Percentiles rank a stretch among this genome's conserved stretches.
phyloP scores from a whole-genome alignment of 2,888 invertebrate species.

The Xanthia togata region DNA sequence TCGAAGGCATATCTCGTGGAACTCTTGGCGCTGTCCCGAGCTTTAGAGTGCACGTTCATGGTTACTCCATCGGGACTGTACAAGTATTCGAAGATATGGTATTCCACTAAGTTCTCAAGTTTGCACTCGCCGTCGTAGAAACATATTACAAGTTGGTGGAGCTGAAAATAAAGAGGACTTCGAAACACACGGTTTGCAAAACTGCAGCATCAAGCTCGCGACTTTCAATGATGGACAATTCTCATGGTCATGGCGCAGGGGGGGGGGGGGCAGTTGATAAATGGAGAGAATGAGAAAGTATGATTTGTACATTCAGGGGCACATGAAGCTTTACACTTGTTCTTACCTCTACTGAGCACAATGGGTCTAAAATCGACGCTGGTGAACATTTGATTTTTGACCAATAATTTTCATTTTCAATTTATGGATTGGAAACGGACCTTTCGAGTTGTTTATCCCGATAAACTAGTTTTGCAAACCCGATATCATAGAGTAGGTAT shows the following conservation, averaged over 20 bases:
- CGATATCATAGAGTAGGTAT: too few relatives aligned
- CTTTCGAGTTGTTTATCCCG: too few relatives aligned
- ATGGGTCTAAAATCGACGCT: too few relatives aligned
- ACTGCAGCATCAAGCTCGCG: neutral
- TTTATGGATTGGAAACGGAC: too few relatives aligned
- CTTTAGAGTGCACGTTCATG: conserved; percentile 75
- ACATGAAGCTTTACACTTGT: too few relatives aligned
- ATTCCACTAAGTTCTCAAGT: conserved; percentile 81
- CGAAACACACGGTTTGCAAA: conserved; percentile 1
- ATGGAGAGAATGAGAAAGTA: too few relatives aligned
- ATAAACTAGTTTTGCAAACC: too few relatives aligned
- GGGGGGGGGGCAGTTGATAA: too few relatives aligned
- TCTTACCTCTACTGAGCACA: too few relatives aligned
- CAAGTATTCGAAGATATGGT: conserved; percentile 81
- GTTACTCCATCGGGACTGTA: conserved; percentile 76
- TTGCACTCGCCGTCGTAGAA: conserved; percentile 82
- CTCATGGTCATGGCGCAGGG: neutral
- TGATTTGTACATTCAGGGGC: too few relatives aligned
- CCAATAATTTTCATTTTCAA: too few relatives aligned
- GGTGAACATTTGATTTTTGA: too few relatives aligned
- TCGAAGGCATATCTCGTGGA: conserved; percentile 73
- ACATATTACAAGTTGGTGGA: conserved; percentile 82
- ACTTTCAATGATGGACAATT: neutral
- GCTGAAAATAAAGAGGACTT: conserved; percentile 68
- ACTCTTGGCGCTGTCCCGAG: conserved; percentile 59